phyloP scores from a whole-genome alignment of 2,797 vertebrate species.

The Clangula hyemalis region DNA sequence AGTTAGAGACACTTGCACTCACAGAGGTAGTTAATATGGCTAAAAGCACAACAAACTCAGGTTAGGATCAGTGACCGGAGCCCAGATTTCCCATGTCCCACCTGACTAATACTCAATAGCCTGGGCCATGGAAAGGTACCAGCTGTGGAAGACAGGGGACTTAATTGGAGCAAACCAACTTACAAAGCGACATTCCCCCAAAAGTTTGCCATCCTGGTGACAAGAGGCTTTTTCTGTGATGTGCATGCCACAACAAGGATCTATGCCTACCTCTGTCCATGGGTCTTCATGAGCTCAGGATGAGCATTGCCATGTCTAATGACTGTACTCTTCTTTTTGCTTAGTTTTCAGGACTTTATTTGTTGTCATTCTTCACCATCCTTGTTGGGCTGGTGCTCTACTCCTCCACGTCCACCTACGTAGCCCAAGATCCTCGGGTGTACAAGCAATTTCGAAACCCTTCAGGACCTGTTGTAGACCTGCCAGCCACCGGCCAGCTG shows the following conservation, averaged over 20 bases:
- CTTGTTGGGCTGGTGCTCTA: slow-evolving; percentile 91
- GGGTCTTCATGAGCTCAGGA: neutral
- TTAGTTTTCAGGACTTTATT: slow-evolving; percentile 95
- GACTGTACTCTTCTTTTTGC: slow-evolving; percentile 29
- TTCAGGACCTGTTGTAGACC: slow-evolving; percentile 81
- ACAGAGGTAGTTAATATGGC: neutral
- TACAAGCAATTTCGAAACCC: slow-evolving; percentile 96
- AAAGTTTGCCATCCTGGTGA: neutral
- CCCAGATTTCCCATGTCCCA: neutral
- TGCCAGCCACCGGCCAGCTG: slow-evolving; percentile 78
- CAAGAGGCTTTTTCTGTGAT: neutral
- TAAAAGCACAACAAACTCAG: neutral
- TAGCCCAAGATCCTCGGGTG: slow-evolving; percentile 92
- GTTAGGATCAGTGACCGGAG: neutral
- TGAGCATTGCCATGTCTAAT: neutral
- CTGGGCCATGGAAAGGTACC: neutral
- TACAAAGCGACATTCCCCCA: neutral
- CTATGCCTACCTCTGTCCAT: neutral
- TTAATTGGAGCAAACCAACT: neutral
- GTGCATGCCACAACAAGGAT: neutral
- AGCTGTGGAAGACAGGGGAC: neutral
- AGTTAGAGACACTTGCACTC: neutral
- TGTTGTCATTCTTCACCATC: slow-evolving; percentile 92
- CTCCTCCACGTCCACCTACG: slow-evolving; percentile 90
- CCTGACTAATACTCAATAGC: neutral